phyloP scores from a whole-genome alignment of 2,888 invertebrate genomes.

The Ceriagrion tenellum region DNA sequence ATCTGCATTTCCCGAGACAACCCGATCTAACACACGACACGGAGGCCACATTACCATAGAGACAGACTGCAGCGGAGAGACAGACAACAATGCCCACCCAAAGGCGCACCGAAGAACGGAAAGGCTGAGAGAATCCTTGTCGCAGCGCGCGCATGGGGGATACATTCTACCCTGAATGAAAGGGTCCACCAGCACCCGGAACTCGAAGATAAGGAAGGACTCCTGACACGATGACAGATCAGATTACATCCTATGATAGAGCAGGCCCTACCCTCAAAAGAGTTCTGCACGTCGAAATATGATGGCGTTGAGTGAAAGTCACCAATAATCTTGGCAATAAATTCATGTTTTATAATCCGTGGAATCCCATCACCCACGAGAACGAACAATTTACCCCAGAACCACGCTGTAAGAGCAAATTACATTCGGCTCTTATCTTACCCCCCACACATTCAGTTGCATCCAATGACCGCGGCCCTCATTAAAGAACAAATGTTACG shows the following conservation, averaged over 20 bases:
- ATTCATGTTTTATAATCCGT: background rate
- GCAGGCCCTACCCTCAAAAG: background rate
- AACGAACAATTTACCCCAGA: no score
- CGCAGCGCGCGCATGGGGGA: no score
- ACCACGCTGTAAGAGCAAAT: no score
- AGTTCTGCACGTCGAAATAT: background rate
- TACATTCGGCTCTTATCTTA: no score
- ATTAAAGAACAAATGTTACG: no score
- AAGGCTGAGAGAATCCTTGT: background rate
- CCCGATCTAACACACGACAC: background rate
- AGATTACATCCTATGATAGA: background rate
- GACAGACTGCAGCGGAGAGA: background rate
- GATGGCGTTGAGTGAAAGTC: background rate
- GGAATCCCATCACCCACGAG: no score
- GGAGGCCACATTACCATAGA: background rate
- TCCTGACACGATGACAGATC: background rate
- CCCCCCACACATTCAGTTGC: no score
- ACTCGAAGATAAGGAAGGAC: background rate
- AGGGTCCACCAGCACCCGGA: background rate
- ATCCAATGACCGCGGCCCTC: no score
- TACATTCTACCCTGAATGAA: background rate
- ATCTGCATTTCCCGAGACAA: background rate
- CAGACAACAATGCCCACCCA: background rate
- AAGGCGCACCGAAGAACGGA: background rate
- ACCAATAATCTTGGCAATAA: background rate